Evolutionary conservation across 2,888 invertebrate species (phyloP).

Genomic region (Caenorhabditis plicata): DNA sequence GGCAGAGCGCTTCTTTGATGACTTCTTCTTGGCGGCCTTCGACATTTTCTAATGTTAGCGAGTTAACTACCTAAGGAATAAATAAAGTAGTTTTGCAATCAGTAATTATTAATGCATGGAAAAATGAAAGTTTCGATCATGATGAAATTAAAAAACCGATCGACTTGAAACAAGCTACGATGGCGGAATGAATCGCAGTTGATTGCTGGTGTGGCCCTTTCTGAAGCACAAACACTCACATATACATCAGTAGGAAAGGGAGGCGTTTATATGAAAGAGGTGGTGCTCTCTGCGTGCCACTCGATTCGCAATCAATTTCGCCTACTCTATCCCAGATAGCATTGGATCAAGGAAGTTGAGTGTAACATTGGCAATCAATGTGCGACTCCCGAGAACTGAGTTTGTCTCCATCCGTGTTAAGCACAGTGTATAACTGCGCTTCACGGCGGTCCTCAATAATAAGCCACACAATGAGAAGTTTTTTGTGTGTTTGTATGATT

Average conservation of each 20-base stretch:
- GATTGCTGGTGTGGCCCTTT: slow-evolving; percentile 9
- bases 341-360: slow-evolving; percentile 3
- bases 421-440: no score
- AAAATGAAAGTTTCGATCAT: background rate
- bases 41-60: slow-evolving; percentile 31
- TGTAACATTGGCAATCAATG: slow-evolving; percentile 18
- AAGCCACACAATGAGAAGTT: no score
- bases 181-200: slow-evolving; percentile 8
- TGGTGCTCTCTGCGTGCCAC: slow-evolving; percentile 18
- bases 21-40: slow-evolving; percentile 58
- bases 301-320: no score
- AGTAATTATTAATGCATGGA: background rate
- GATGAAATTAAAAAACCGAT: background rate
- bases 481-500: no score
- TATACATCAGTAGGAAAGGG: slow-evolving; percentile 13
- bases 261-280: slow-evolving; percentile 12
- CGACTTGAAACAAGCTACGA: background rate
- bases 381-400: slow-evolving; percentile 24
- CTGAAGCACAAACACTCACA: no score
- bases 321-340: no score
- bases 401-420: no score
- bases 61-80: slow-evolving; percentile 24
- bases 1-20: slow-evolving; percentile 66
- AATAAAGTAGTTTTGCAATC: no score
- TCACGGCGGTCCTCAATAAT: no score